Evolutionary conservation across 2,888 invertebrate genomes (phyloP), one percentile per base, ranked within the genome.

Genomic region (Colostygia pectinataria): DNA sequence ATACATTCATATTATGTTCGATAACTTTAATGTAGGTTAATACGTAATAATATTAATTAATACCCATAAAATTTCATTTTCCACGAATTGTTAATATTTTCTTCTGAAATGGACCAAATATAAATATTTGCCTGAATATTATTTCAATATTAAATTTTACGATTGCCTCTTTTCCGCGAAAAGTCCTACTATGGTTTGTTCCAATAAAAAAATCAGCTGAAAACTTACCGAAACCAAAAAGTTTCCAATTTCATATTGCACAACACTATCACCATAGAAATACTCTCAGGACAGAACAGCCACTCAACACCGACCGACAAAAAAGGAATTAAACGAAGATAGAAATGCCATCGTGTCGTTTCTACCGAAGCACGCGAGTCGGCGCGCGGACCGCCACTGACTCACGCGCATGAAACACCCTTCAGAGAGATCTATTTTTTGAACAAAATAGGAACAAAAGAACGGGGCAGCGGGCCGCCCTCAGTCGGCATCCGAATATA

Each of bases 381-480:
- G 79, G 76, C 80, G 80, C 71, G 79, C 73, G 61, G 72, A 67
- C 77, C 83, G 77, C 74, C 81, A 88, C 89, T 89, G 89, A 89
- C 78, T 88, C 89, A 88, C 66, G 72, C 82, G 71, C 83, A 79
- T 80, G 74, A 77, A 80, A 80, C 83, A 84, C 85, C 83, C 84
- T 81, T 73, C 81, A 65, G 65, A 80, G 79, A 63, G 67, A 75
- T 83, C 85, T 85, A 85, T 80, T 80, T 81, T 88, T 87, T 80
- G 88, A 87, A 80, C 78, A 76, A 82, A 88, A 89, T 82, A 88
- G 83, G 84, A 90, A 89, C 88, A 89, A 90, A 89, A 88, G 86
- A 82, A 88, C 84, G 73, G 82, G 84, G 86, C 84, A 83, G 80
- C 82, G 78, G 75, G 81, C 84, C 58, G 86, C 88, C 88, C 86